These are phyloP conservation scores for Lamellibrachia columna DNA, from an alignment of 2,888 invertebrate genomes.

Conservation along the genomic window DNA sequence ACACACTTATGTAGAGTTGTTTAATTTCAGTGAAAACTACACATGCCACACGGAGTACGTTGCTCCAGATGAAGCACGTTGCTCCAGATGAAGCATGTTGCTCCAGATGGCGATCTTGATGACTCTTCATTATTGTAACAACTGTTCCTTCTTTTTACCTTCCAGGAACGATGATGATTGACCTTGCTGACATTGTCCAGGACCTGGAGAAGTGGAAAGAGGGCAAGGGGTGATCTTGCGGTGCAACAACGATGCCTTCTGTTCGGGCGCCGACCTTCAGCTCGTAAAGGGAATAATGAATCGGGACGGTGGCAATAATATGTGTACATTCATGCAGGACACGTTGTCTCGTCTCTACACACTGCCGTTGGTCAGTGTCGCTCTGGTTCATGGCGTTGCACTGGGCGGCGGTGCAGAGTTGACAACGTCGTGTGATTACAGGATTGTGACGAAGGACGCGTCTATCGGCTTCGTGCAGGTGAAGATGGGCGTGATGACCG, in stretches of 20 bases:
- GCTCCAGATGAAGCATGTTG: neutral
- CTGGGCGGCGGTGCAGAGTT: conserved; percentile 71
- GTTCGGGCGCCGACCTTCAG: conserved; percentile 69
- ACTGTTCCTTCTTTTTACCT: conserved; percentile 31
- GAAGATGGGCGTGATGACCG: conserved; percentile 68
- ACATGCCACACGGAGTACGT: too few species aligned
- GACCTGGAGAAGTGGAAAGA: conserved; percentile 67
- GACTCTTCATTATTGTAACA: neutral
- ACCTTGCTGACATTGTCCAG: conserved; percentile 65
- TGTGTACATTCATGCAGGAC: conserved; percentile 68
- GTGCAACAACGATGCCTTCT: conserved; percentile 68
- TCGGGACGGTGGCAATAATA: conserved; percentile 58
- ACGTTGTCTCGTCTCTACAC: conserved; percentile 63
- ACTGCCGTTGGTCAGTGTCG: conserved; percentile 68
- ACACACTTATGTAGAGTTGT: too few species aligned
- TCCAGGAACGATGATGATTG: conserved; percentile 70
- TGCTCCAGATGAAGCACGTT: too few species aligned
- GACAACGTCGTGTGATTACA: conserved; percentile 68
- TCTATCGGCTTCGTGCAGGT: conserved; percentile 68
- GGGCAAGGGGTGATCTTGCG: conserved; percentile 67
- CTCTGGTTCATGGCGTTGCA: conserved; percentile 68
- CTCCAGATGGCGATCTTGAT: too few species aligned
- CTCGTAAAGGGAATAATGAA: conserved; percentile 46
- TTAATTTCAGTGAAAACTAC: too few species aligned
- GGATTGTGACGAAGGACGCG: conserved; percentile 64